Base-by-base conservation (phyloP, 2,113 vertebrate species). In the Megatriorchis doriae region DNA sequence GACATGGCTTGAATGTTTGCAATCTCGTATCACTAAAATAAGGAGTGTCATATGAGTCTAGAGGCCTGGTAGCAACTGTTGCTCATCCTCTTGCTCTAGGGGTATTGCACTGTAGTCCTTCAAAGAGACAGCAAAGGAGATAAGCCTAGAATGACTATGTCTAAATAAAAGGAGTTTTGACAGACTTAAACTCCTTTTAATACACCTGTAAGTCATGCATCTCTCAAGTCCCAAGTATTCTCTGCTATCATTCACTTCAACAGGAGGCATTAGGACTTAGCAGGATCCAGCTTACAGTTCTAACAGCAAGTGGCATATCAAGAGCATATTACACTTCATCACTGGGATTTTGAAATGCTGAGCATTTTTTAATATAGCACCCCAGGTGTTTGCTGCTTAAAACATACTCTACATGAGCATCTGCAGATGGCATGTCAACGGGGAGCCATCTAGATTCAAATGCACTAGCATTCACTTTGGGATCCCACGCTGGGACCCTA, bases 321-420 rank as follows among this genome's bases (percentile, higher is more conserved):
- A 95, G 90, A 95, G 65, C 81, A 75, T 91, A 96, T 96, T 93
- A 87, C 74, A 94, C 81, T 93, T 85, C 94, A 95, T 97, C 94
- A 96, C 84, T 27, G 31, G 87, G 84, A 93, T 94, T 97, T 95
- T 84, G 84, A 97, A 96, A 90, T 42, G 70, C 92, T 96, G 96
- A 97, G 84, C 94, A 94, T 97, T 97, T 97, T 96, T 95, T 97
- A 96, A 97, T 97, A 93, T 88, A 95, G 73, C 90, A 95, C 95
- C 87, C 96, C 94, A 96, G 92, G 96, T 97, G 92, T 90, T 95
- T 87, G 84, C 90, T 94, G 90, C 95, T 93, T 95, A 95, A 97
- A 94, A 93, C 95, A 96, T 81, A 95, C 92, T 93, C 94, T 94
- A 93, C 90, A 95, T 50, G 95, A 94, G 92, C 90, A 91, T 94